phyloP scores from a whole-genome alignment of 2,797 vertebrate genomes.

The Fratercula arctica region DNA sequence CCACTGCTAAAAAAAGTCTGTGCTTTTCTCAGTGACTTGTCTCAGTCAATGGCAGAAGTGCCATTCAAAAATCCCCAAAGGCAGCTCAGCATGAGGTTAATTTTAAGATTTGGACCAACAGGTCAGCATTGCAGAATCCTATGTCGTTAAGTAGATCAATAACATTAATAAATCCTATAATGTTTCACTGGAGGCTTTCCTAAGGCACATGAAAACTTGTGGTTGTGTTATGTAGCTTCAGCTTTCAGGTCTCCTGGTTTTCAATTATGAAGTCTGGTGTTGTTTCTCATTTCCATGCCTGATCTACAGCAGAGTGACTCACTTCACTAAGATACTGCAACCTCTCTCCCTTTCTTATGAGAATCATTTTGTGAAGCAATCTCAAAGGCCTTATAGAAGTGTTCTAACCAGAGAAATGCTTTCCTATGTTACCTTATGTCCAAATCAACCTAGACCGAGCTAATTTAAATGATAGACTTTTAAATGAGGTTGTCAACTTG shows the following conservation, averaged over 20 bases:
- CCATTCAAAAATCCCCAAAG: conserved; percentile 50
- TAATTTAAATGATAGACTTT: background rate
- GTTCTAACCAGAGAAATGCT: background rate
- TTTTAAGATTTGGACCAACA: background rate
- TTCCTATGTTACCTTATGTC: background rate
- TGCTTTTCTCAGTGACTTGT: background rate
- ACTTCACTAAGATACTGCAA: background rate
- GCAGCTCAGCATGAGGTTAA: background rate
- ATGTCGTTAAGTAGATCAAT: background rate
- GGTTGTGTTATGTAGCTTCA: background rate
- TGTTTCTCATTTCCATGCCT: background rate
- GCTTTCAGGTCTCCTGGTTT: background rate
- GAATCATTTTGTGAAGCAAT: background rate
- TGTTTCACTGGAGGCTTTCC: background rate
- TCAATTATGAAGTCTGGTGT: background rate
- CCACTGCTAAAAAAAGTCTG: background rate
- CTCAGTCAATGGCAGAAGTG: conserved; percentile 4
- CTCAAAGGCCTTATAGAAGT: background rate
- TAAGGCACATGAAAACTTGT: background rate
- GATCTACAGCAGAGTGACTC: background rate
- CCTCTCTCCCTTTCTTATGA: background rate
- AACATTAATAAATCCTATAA: background rate
- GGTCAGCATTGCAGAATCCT: background rate
- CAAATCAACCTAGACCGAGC: background rate
- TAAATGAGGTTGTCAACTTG: background rate